These are phyloP conservation scores for Crossocerus cetratus DNA, from an alignment of 2,888 invertebrate species.

Conservation along the genomic window DNA sequence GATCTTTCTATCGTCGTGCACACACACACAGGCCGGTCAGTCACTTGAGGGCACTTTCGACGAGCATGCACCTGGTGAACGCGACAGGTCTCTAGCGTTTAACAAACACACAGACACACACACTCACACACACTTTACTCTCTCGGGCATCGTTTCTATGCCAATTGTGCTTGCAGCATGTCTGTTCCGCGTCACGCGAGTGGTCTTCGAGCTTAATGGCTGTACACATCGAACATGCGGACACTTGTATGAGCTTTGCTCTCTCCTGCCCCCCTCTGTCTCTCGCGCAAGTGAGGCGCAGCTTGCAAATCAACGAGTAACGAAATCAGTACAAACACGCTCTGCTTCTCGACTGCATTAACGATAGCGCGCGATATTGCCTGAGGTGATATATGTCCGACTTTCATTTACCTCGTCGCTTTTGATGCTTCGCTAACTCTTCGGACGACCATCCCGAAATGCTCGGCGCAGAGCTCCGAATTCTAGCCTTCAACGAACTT, in stretches of 20 bases:
- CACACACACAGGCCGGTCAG: conserved; percentile 18
- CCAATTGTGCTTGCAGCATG: conserved; percentile 46
- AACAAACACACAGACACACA: too few relatives aligned
- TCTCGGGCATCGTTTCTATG: conserved; percentile 24
- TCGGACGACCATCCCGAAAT: too few relatives aligned
- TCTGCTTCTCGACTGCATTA: conserved; percentile 18
- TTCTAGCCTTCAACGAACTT: too few relatives aligned
- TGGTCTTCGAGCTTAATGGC: conserved; percentile 19
- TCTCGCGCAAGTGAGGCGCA: not conserved
- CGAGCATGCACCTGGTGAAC: conserved; percentile 53
- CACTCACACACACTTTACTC: conserved; percentile 34
- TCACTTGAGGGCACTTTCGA: conserved; percentile 44
- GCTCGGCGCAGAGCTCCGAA: too few relatives aligned
- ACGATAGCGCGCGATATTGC: not conserved
- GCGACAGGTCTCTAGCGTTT: conserved; percentile 38
- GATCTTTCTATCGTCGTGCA: conserved; percentile 1
- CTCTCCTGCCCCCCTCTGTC: not conserved
- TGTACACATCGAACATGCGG: conserved; percentile 11
- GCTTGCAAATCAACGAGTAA: not conserved
- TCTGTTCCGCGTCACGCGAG: conserved; percentile 14
- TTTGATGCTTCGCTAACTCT: too few relatives aligned
- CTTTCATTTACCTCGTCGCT: too few relatives aligned
- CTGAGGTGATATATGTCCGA: too few relatives aligned
- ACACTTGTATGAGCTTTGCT: not conserved
- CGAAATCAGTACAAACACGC: conserved; percentile 9